These are phyloP conservation scores for Oreochromis spilurus DNA, from an alignment of 2,113 vertebrate species.

Conservation along the genomic window DNA sequence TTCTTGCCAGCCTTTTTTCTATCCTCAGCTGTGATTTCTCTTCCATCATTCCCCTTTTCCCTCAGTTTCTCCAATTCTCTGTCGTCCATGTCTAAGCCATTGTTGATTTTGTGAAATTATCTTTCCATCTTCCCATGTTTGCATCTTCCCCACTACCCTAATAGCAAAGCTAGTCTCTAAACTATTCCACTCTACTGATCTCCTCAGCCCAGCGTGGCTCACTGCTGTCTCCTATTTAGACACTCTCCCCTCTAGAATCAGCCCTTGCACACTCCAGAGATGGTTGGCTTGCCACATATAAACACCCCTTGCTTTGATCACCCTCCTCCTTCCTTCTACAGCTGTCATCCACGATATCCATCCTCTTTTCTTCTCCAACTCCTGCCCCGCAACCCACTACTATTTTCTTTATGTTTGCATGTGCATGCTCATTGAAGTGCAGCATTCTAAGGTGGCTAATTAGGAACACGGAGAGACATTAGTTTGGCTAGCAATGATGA, in stretches of 20 bases:
- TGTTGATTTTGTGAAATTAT: slow-evolving; percentile 62
- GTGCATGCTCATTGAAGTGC: slow-evolving; percentile 26
- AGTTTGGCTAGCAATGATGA: slow-evolving; percentile 41
- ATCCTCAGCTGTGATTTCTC: slow-evolving; percentile 37
- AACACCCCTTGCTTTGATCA: slow-evolving; percentile 62
- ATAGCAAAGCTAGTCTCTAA: slow-evolving; percentile 5
- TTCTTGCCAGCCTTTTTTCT: slow-evolving; percentile 19
- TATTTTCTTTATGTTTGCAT: neutral
- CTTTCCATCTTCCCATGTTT: slow-evolving; percentile 3
- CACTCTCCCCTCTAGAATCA: slow-evolving; percentile 46
- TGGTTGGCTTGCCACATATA: slow-evolving; percentile 48
- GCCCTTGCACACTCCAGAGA: slow-evolving; percentile 47
- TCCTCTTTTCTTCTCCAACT: slow-evolving; percentile 21
- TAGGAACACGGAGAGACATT: slow-evolving; percentile 65
- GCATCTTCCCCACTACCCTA: neutral
- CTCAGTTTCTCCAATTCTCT: neutral
- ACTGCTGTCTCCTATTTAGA: slow-evolving; percentile 31
- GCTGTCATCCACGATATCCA: slow-evolving; percentile 57
- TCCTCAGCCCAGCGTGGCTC: slow-evolving; percentile 1
- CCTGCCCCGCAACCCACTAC: neutral
- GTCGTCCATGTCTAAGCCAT: slow-evolving; percentile 24
- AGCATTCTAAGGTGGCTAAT: slow-evolving; percentile 54
- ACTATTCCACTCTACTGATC: slow-evolving; percentile 24
- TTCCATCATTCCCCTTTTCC: neutral
- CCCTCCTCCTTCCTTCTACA: slow-evolving; percentile 33